Evolutionary conservation across 37 sponge, comb jelly and placozoan species (phyloP).

Genomic region (Spongia lamella): DNA sequence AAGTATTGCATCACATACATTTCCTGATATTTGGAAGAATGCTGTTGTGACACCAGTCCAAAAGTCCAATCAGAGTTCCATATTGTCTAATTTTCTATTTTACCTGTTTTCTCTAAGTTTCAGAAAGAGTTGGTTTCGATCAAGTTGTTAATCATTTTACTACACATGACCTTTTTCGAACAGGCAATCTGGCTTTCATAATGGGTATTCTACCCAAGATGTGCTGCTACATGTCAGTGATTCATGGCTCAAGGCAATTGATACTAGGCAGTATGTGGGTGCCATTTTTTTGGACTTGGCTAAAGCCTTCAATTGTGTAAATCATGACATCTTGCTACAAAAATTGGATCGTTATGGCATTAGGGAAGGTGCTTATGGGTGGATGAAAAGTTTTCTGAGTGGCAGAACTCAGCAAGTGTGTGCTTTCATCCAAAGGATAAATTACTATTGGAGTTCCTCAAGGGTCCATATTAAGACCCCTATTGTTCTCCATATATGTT

Average conservation of each 20-base stretch:
- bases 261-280: background rate
- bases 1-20: background rate
- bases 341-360: slow-evolving; percentile 2
- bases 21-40: slow-evolving; percentile 16
- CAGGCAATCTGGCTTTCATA: slow-evolving; percentile 23
- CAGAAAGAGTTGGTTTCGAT: background rate
- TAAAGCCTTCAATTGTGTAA: slow-evolving; percentile 23
- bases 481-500: slow-evolving; percentile 11
- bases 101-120: slow-evolving; percentile 18
- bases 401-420: slow-evolving; percentile 7
- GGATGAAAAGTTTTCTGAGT: slow-evolving; percentile 4
- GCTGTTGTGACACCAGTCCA: slow-evolving; percentile 14
- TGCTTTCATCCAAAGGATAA: background rate
- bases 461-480: slow-evolving; percentile 11
- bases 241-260: background rate
- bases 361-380: background rate
- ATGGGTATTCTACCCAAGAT: slow-evolving; percentile 19
- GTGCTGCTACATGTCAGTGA: slow-evolving; percentile 1
- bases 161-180: background rate
- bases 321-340: background rate
- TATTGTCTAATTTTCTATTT: slow-evolving; percentile 10
- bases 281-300: slow-evolving; percentile 15
- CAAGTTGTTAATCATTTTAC: slow-evolving; percentile 4
- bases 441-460: slow-evolving; percentile 18
- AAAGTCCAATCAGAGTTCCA: background rate